Evolutionary conservation across 2,797 vertebrate genomes (phyloP).

Genomic region (Xiphophorus birchmanni): DNA sequence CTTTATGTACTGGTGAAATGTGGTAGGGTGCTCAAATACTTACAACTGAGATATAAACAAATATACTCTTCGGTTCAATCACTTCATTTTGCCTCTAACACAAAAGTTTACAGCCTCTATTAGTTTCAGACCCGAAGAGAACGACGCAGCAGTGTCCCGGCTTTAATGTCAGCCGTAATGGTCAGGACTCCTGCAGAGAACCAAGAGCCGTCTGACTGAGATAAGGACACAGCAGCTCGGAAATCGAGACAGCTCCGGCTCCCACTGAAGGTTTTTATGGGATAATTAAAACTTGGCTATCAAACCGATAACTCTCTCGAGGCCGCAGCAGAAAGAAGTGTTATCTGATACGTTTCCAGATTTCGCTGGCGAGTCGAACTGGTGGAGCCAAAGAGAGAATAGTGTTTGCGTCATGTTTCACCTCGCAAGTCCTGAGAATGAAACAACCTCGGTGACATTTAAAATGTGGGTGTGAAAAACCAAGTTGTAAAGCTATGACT

Average conservation of each 20-base stretch:
- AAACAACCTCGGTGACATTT: constrained; percentile 24
- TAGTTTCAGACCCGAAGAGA: constrained; percentile 16
- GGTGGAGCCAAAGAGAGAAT: constrained; percentile 27
- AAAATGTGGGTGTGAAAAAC: constrained; percentile 12
- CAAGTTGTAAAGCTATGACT: constrained; percentile 11
- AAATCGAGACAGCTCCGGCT: constrained; percentile 35
- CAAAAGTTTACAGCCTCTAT: constrained; percentile 12
- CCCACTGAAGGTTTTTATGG: constrained; percentile 45
- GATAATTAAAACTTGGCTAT: constrained; percentile 67
- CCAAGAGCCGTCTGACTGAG: constrained; percentile 26
- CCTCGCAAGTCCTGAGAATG: constrained; percentile 27
- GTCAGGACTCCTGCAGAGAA: constrained; percentile 41
- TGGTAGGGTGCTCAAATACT: too few relatives aligned
- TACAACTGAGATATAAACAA: too few relatives aligned
- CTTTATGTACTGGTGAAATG: neutral
- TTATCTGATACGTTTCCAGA: constrained; percentile 39
- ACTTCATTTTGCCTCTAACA: constrained; percentile 6
- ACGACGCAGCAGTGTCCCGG: constrained; percentile 26
- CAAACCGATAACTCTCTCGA: constrained; percentile 46
- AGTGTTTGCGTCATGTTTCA: constrained; percentile 34
- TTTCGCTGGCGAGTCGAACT: constrained; percentile 34
- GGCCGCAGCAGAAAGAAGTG: constrained; percentile 36
- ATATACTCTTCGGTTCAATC: neutral
- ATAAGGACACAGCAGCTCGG: constrained; percentile 43
- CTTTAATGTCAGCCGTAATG: constrained; percentile 30